Evolutionary conservation across 2,797 vertebrate species (phyloP).

Genomic region (Falco concolor): DNA sequence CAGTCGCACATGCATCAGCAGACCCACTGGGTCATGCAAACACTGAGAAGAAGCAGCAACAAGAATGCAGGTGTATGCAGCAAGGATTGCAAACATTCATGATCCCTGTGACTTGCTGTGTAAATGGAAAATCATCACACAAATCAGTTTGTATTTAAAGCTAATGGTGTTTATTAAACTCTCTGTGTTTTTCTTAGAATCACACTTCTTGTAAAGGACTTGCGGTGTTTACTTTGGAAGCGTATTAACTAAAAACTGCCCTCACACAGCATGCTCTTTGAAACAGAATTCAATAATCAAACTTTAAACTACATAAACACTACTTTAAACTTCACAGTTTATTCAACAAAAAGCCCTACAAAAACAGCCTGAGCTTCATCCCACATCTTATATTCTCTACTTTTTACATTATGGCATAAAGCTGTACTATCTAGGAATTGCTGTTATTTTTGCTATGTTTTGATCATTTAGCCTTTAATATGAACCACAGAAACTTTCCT

Average conservation of each 20-base stretch:
- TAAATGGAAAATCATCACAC: neutral
- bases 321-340: neutral
- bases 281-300: neutral
- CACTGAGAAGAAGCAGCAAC: neutral
- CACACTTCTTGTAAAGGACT: neutral
- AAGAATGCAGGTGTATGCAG: neutral
- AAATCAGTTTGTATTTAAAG: neutral
- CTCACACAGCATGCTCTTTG: neutral
- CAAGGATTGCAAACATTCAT: neutral
- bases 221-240: neutral
- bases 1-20: neutral
- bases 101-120: neutral
- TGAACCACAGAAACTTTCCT: neutral
- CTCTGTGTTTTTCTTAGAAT: neutral
- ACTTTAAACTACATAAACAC: neutral
- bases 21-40: neutral
- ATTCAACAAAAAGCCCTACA: neutral
- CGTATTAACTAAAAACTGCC: neutral
- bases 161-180: neutral
- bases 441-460: neutral
- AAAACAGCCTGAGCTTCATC: neutral
- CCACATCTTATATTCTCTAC: neutral
- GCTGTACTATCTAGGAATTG: neutral
- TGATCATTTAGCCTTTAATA: neutral
- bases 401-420: neutral